These are phyloP conservation scores for Philereme transversata DNA, from an alignment of 2,888 invertebrate genomes.

Conservation along the genomic window DNA sequence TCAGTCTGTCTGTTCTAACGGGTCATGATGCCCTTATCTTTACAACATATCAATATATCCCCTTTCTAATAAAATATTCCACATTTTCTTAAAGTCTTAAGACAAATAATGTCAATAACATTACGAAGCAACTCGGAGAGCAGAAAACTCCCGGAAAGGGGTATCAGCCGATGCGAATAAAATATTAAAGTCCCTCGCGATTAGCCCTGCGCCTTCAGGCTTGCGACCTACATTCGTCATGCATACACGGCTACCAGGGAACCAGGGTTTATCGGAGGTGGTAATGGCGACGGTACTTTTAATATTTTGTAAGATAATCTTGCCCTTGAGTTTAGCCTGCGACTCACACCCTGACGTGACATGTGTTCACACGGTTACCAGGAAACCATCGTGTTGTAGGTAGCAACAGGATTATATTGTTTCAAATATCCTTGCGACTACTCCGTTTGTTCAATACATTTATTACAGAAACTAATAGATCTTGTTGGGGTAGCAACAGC, in stretches of 20 bases:
- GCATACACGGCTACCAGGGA: constrained; percentile 31
- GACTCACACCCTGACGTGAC: background rate
- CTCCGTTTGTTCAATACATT: too few species aligned
- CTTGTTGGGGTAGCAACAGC: too few species aligned
- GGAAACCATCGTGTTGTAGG: background rate
- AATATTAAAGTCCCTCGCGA: constrained; percentile 34
- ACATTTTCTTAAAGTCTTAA: too few species aligned
- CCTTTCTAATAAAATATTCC: too few species aligned
- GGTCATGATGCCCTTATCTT: too few species aligned
- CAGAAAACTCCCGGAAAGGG: constrained; percentile 29
- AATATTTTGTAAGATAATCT: too few species aligned
- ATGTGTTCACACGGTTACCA: background rate
- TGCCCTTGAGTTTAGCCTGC: background rate
- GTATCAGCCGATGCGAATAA: constrained; percentile 33
- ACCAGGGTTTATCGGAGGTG: constrained; percentile 17
- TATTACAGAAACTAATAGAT: too few species aligned
- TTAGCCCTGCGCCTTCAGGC: constrained; percentile 42
- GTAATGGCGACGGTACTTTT: constrained; percentile 2
- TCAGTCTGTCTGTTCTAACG: too few species aligned
- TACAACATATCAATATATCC: too few species aligned
- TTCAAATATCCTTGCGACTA: too few species aligned
- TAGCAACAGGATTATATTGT: background rate
- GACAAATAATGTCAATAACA: background rate
- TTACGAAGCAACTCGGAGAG: constrained; percentile 12
- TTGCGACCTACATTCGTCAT: constrained; percentile 51